Percentiles rank a stretch among this genome's conserved stretches.
Conservation (phyloP, 2,888 invertebrate genomes). For the Pharmacophagus antenor region DNA sequence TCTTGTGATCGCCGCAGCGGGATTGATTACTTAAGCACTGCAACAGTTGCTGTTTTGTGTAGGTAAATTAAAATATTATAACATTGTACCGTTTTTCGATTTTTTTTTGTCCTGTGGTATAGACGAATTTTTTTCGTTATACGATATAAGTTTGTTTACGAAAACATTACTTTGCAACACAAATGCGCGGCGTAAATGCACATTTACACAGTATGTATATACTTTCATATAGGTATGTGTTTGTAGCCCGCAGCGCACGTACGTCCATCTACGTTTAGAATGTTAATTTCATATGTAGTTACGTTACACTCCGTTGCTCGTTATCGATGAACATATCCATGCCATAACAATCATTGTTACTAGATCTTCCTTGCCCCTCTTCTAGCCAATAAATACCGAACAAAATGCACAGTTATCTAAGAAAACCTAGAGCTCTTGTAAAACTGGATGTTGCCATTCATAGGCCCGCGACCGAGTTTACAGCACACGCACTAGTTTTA, state of each 20-base stretch:
- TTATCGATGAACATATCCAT: constrained; percentile 57
- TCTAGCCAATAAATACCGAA: constrained; percentile 34
- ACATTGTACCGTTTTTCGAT: no score
- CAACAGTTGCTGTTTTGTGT: no score
- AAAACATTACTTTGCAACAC: constrained; percentile 42
- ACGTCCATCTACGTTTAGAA: constrained; percentile 64
- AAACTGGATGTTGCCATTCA: constrained; percentile 50
- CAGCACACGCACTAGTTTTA: constrained; percentile 79
- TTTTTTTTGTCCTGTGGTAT: no score
- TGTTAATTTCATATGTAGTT: constrained; percentile 58
- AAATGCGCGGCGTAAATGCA: constrained; percentile 30
- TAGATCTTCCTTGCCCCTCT: constrained; percentile 49
- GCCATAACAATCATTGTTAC: constrained; percentile 45
- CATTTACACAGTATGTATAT: constrained; percentile 33
- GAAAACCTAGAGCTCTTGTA: constrained; percentile 50
- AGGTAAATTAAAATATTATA: no score
- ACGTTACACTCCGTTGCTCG: constrained; percentile 57
- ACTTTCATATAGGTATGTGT: constrained; percentile 36
- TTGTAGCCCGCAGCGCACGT: constrained; percentile 69
- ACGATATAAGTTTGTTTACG: constrained; percentile 39
- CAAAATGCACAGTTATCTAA: constrained; percentile 23
- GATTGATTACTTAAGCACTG: no score
- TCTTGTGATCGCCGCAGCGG: no score
- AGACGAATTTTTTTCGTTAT: constrained; percentile 14
- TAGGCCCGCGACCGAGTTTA: constrained; percentile 71